Conservation (phyloP, 2,113 vertebrate species). For the Xyrauchen texanus region DNA sequence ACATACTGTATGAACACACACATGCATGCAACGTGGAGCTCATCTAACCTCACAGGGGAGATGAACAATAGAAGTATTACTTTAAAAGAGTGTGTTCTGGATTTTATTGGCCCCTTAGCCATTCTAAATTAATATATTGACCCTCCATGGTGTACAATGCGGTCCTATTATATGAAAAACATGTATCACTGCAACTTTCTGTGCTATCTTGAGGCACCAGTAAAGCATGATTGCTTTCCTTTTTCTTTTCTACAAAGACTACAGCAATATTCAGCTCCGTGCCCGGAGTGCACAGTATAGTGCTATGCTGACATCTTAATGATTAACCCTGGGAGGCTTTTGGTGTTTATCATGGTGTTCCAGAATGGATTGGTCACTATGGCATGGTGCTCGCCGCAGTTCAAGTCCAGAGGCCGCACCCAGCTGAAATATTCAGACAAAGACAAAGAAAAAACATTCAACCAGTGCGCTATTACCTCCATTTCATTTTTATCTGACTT, state of each 20-base stretch:
- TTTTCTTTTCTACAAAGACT: slow-evolving; percentile 10
- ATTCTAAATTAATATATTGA: slow-evolving; percentile 65
- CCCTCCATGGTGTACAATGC: slow-evolving; percentile 55
- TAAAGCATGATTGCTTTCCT: slow-evolving; percentile 56
- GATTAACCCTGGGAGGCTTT: slow-evolving; percentile 63
- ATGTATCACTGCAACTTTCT: slow-evolving; percentile 61
- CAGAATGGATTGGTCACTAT: slow-evolving; percentile 50
- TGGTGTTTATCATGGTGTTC: slow-evolving; percentile 52
- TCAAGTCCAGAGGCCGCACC: slow-evolving; percentile 39
- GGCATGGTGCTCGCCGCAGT: slow-evolving; percentile 39
- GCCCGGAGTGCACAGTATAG: slow-evolving; percentile 38
- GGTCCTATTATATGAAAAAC: slow-evolving; percentile 60
- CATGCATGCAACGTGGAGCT: background rate
- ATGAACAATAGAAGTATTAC: slow-evolving; percentile 43
- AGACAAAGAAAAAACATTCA: background rate
- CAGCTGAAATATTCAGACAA: slow-evolving; percentile 16
- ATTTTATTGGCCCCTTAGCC: slow-evolving; percentile 50
- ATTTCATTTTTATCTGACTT: slow-evolving; percentile 47
- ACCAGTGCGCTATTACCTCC: slow-evolving; percentile 4
- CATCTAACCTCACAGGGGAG: background rate
- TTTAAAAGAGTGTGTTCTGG: slow-evolving; percentile 40
- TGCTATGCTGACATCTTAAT: slow-evolving; percentile 65
- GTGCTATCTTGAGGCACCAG: slow-evolving; percentile 52
- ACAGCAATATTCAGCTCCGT: slow-evolving; percentile 45
- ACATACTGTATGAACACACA: slow-evolving; percentile 3